phyloP scores from a whole-genome alignment of 2,113 vertebrate species.

The Eulemur macaco region DNA sequence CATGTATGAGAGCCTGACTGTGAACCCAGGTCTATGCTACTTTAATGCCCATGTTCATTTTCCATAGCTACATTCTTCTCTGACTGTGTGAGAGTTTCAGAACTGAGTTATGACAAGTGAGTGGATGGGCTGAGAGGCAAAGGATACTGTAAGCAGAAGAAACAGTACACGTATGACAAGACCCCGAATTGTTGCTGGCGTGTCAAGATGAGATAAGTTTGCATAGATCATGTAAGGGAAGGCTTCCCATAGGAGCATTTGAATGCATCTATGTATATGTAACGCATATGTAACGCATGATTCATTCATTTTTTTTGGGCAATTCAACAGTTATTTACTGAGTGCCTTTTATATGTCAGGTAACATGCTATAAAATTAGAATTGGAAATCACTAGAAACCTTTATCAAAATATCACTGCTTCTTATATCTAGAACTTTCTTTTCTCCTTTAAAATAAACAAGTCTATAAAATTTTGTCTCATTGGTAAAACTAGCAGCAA shows the following conservation, averaged over 20 bases:
- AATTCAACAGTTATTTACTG: background rate
- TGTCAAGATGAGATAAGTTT: background rate
- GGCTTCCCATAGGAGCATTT: background rate
- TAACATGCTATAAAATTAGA: background rate
- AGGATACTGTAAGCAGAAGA: background rate
- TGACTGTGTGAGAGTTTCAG: background rate
- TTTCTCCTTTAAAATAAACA: background rate
- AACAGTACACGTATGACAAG: background rate
- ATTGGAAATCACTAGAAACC: background rate
- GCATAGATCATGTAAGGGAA: background rate
- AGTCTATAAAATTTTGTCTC: background rate
- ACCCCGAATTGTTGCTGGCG: background rate
- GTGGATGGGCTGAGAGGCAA: background rate
- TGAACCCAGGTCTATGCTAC: background rate
- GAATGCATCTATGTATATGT: background rate
- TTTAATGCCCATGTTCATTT: background rate
- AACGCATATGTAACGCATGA: background rate
- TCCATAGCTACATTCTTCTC: background rate
- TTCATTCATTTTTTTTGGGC: background rate
- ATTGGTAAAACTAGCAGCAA: background rate
- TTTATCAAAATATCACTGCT: conserved; percentile 13
- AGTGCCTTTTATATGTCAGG: background rate
- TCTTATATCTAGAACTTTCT: background rate
- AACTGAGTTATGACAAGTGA: background rate
- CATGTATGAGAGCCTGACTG: background rate